phyloP scores from a whole-genome alignment of 2,888 invertebrate species.

The Noctua fimbriata region DNA sequence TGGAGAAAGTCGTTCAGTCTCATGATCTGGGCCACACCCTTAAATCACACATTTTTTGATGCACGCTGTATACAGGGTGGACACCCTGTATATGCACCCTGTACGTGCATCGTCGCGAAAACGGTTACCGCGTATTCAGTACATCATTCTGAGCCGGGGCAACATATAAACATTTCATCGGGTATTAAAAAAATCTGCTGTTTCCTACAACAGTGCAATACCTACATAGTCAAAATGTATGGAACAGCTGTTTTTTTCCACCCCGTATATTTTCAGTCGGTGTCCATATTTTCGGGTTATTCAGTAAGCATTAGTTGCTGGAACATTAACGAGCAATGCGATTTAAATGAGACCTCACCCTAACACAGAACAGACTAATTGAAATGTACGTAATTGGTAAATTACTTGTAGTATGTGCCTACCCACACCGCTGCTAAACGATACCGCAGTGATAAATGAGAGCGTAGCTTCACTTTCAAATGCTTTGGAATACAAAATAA shows the following conservation, averaged over 20 bases:
- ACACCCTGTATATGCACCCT: too few relatives aligned
- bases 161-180: too few relatives aligned
- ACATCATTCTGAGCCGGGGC: too few relatives aligned
- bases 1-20: not conserved
- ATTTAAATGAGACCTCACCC: slow-evolving; percentile 25
- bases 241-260: too few relatives aligned
- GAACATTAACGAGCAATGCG: slow-evolving; percentile 33
- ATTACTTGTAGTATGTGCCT: slow-evolving; percentile 34
- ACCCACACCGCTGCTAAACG: slow-evolving; percentile 39
- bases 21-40: not conserved
- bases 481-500: slow-evolving; percentile 8
- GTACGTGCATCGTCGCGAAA: too few relatives aligned
- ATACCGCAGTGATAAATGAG: slow-evolving; percentile 29
- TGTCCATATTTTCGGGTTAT: not conserved
- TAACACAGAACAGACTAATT: slow-evolving; percentile 43
- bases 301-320: slow-evolving; percentile 2
- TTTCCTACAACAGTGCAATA: too few relatives aligned
- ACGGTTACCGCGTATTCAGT: too few relatives aligned
- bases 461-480: slow-evolving; percentile 20
- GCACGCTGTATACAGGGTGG: not conserved
- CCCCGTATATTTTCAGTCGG: not conserved
- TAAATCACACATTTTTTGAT: not conserved
- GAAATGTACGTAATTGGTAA: slow-evolving; percentile 45
- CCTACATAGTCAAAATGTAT: too few relatives aligned
- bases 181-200: too few relatives aligned